Base-by-base conservation (phyloP, 2,888 invertebrate genomes). In the Nephrotoma guestfalica region DNA sequence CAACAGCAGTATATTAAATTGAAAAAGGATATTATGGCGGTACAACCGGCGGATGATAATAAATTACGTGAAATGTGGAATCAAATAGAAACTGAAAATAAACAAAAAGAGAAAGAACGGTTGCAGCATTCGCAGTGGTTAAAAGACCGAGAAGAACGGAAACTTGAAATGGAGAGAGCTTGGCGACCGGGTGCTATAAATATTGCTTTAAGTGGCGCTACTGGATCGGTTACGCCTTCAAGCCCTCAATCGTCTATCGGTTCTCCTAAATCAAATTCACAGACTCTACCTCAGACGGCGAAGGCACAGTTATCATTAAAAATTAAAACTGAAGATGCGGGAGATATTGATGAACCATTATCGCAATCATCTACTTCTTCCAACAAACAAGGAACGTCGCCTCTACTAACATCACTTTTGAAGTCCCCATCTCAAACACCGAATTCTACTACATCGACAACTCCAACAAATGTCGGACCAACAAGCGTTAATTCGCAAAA, bases 371-470 rank as follows among this genome's bases (percentile, higher is more conserved):
- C 89, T 88, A 86, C 83, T n/a, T 3, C 86, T 7, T 71, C 42
- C 18, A 86, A 83, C 3, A 93, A 92, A 87, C 92, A 93, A 2
- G 94, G 93, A 0, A 92, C 95, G 0, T 95, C 95, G 0, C 97
- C 97, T 0, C 91, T 97, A 83, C 92, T 97, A 85, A 97, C 97
- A 7, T 97, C 97, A 85, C 92, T 97, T 51, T 92, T 97, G 5
- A 96, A 97, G 90, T 95, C 95, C 84, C 94, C 94, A 0, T 93
- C 93, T 42, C 93, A 93, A 86, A 90, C 92, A 18, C 91, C 91
- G 1, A 85, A 87, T 51, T 87, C 88, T 4, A 86, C 85, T 6
- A 57, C 86, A 86, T n/a, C 84, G 4, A 11, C 87, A 4, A 85
- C 87, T 4, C 87, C 86, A 47, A 18, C 4, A 11, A 47, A 13